These are phyloP conservation scores for Drosophila koepferae DNA, from an alignment of 2,888 invertebrate species.

Conservation along the genomic window DNA sequence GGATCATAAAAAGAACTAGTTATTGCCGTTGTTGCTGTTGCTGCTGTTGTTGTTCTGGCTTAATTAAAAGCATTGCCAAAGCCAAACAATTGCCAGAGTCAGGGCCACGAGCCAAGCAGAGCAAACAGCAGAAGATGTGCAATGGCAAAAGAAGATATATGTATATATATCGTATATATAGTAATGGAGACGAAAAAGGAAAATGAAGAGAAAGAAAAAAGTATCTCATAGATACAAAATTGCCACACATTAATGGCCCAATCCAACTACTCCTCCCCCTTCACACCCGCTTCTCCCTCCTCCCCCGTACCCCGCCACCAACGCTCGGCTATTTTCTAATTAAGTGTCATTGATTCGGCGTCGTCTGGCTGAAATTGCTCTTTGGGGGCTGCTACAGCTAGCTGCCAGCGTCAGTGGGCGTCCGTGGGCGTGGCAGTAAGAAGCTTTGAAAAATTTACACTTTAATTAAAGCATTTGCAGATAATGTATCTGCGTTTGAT, in stretches of 20 bases:
- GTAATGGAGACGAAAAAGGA: neutral
- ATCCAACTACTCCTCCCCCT: neutral
- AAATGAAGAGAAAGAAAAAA: constrained; percentile 11
- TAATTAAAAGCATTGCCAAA: constrained; percentile 73
- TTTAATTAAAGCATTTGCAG: constrained; percentile 74
- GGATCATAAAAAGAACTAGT: constrained; percentile 63
- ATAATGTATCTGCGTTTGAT: constrained; percentile 69
- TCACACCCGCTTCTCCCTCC: neutral
- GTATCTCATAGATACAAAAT: constrained; percentile 71
- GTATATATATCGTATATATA: too few species aligned
- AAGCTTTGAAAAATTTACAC: constrained; percentile 66
- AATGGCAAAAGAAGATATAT: constrained; percentile 17
- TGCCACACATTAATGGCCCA: constrained; percentile 61
- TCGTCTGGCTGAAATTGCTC: constrained; percentile 12
- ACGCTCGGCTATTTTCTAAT: constrained; percentile 67
- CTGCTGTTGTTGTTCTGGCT: constrained; percentile 38
- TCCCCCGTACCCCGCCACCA: neutral
- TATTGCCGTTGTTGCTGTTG: constrained; percentile 29
- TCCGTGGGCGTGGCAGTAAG: constrained; percentile 31
- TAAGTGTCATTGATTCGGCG: constrained; percentile 78
- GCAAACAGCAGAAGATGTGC: constrained; percentile 51
- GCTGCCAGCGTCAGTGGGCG: neutral
- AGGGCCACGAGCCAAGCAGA: constrained; percentile 44
- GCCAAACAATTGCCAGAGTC: constrained; percentile 59
- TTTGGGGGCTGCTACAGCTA: constrained; percentile 1